Base-by-base conservation (phyloP, 2,113 vertebrate genomes). In the Crotalus tigris region DNA sequence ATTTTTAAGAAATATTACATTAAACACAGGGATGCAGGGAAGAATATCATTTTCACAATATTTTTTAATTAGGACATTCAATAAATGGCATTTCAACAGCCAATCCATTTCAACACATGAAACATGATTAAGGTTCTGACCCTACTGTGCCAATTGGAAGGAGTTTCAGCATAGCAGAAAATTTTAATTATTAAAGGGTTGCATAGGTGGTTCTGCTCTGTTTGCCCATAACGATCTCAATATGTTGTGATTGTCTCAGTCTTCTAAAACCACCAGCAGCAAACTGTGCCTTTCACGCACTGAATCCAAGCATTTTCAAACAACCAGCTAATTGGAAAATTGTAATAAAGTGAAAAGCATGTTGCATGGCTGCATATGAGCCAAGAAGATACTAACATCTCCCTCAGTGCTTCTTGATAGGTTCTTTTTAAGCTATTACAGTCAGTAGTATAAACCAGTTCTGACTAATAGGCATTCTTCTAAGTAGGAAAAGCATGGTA, bases 161-260 rank as follows among this genome's bases (percentile, higher is more conserved):
- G 94, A 75, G 94, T 96, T 96, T 95, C 94, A 95, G 96, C 94
- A 96, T 94, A 96, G 95, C 94, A 96, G 95, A 97, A 97, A 95
- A 96, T 91, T 94, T 96, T 95, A 96, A 97, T 97, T 97, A 97
- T 96, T 96, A 87, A 92, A 96, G 96, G 95, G 96, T 97, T 96
- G 92, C 88, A 89, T 90, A 93, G 94, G 93, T 96, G 94, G 96
- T 97, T 97, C 95, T 94, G 96, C 95, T 97, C 95, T 96, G 93
- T 96, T 97, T 96, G 94, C 95, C 94, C 94, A 94, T 94, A 97
- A 95, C 90, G 85, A 75, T 95, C 93, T 95, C 96, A 97, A 96
- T 96, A 97, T 95, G 95, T 94, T 2, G 0, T 95, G 94, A 95
- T 95, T 95, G 94, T 95, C 91, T 95, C 92, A 93, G 92, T 93